A percentile compares a stretch with the other conserved stretches of the same genome.
Conservation (phyloP, 2,113 vertebrate genomes). For the Antennarius striatus region DNA sequence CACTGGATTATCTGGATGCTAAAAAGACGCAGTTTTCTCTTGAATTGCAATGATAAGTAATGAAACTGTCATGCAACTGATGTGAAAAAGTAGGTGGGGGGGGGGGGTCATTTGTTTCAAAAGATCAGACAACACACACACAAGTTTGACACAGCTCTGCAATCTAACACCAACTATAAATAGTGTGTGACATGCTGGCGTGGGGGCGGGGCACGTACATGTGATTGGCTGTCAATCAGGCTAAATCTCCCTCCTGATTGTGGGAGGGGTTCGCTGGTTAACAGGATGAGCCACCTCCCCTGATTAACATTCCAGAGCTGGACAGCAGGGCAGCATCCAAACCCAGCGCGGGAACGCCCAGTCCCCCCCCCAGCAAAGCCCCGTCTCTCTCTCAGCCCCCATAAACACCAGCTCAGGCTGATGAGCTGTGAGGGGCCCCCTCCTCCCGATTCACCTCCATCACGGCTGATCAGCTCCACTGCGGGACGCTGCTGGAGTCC, state of each 20-base stretch:
- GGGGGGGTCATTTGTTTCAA: not conserved
- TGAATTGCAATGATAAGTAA: not conserved
- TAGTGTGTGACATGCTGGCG: not conserved
- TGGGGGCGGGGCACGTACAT: not conserved
- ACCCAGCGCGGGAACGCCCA: conserved; percentile 58
- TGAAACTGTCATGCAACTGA: conserved; percentile 17
- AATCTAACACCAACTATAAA: not conserved
- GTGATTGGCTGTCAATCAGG: conserved; percentile 39
- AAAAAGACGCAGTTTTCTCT: not conserved
- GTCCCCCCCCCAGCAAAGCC: conserved; percentile 48
- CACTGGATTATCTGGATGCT: not conserved
- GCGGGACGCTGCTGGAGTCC: not conserved
- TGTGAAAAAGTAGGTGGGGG: not conserved
- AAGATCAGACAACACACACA: not conserved
- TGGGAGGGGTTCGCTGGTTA: conserved; percentile 47
- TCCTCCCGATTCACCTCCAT: conserved; percentile 32
- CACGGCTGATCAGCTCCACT: not conserved
- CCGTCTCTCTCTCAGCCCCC: conserved; percentile 54
- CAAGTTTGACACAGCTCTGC: not conserved
- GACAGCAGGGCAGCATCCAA: conserved; percentile 60
- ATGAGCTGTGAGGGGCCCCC: conserved; percentile 63
- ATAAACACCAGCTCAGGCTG: conserved; percentile 64
- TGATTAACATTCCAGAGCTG: conserved; percentile 76
- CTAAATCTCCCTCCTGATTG: conserved; percentile 43
- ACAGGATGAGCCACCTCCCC: conserved; percentile 63